phyloP scores from a whole-genome alignment of 2,888 invertebrate genomes.

The Cephus nigrinus region DNA sequence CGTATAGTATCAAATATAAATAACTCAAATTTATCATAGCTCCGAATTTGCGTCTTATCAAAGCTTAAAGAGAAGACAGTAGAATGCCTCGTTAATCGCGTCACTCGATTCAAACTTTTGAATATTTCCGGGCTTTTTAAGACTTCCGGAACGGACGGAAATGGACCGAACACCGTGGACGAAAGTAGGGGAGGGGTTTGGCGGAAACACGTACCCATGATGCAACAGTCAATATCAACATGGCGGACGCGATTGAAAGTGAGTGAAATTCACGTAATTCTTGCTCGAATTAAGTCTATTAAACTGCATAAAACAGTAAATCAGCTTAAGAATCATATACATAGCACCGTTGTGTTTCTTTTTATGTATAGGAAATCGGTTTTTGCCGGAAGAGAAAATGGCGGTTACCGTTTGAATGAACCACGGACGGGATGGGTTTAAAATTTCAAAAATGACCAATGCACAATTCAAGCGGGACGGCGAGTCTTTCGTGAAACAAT shows the following conservation, averaged over 20 bases:
- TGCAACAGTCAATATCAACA: slow-evolving; percentile 73
- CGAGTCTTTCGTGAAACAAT: slow-evolving; percentile 31
- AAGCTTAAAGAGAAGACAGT: background rate
- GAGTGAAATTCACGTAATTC: slow-evolving; percentile 71
- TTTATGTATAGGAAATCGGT: background rate
- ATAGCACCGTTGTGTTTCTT: background rate
- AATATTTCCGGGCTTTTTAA: background rate
- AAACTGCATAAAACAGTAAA: slow-evolving; percentile 25
- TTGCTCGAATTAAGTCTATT: slow-evolving; percentile 40
- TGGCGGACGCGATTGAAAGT: slow-evolving; percentile 86
- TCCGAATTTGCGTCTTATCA: background rate
- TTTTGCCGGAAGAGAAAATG: background rate
- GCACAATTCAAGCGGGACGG: slow-evolving; percentile 61
- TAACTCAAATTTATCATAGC: background rate
- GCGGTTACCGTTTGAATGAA: slow-evolving; percentile 46
- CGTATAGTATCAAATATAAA: background rate
- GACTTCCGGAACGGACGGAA: slow-evolving; percentile 18
- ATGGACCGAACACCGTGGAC: slow-evolving; percentile 8
- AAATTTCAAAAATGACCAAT: slow-evolving; percentile 65
- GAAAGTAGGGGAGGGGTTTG: slow-evolving; percentile 27
- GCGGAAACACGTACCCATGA: slow-evolving; percentile 56
- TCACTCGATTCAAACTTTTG: background rate
- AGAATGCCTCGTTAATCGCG: background rate
- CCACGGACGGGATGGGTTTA: slow-evolving; percentile 51
- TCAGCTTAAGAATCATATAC: slow-evolving; percentile 22